Base-by-base conservation (phyloP, 2,888 invertebrate genomes). In the Phasia obesa region DNA sequence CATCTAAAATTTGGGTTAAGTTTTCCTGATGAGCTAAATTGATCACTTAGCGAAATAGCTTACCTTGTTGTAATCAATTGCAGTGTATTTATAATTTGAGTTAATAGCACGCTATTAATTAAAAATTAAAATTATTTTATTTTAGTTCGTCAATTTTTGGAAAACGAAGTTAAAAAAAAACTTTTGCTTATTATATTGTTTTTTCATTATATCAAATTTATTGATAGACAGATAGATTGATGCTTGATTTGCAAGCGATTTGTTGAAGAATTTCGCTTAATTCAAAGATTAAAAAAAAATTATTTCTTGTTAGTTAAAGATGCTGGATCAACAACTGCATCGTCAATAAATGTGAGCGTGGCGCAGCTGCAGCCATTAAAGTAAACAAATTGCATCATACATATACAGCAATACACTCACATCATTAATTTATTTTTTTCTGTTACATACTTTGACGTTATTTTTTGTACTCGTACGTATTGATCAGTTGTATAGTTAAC, bases 361-460 rank as follows among this genome's bases (percentile, higher is more conserved):
- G 51, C 19, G 62, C 76, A 76, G 76, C 70, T 76, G 71, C 60
- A 71, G 76, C 55, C 67, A 71, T 76, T 76, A 71, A 81, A 67
- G 71, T 49, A 76, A 65, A 51, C 31, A 76, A 71, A 76, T 81
- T 81, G 55, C 81, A 81, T 67, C 71, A 76, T 71, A 31, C 27
- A 17, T 11, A 53, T 15, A 49, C 21, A 57, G 15, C 27, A 11
- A 11, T 19, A 49, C 17, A 35, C 69, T n/a, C 17, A 11, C 21
- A 49, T 49, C 4, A 60, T 31, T 31, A 7, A 23, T 23, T 27
- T 59, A 6, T 21, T 17, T 17, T 35, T 25, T 17, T 21, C 1
- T 65, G 15, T n/a, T 38, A 4, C 17, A 4, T 17, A 17, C 3
- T 17, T 13, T 17, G 21, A 64, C 17, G 49, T 19, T 44, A 31